These are phyloP conservation scores for Eurytoma californica DNA, from an alignment of 2,888 invertebrate species.

Conservation along the genomic window DNA sequence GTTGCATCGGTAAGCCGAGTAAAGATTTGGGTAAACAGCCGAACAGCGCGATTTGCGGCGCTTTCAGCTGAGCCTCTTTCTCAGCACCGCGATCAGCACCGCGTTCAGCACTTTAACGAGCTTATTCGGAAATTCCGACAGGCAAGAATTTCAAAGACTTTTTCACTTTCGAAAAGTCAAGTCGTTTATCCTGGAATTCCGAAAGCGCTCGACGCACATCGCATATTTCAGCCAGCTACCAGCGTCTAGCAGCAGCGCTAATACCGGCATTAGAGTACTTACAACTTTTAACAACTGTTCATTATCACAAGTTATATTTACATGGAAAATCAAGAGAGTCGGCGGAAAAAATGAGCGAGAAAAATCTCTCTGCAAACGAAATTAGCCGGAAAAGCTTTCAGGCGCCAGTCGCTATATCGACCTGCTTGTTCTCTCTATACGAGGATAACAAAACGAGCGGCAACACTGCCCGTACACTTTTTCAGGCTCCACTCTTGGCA, in stretches of 20 bases:
- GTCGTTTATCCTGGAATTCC: conserved; percentile 39
- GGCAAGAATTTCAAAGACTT: conserved; percentile 40
- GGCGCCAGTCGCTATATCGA: neutral
- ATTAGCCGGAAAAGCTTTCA: conserved; percentile 40
- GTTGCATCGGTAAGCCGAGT: conserved; percentile 25
- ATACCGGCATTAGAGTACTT: too few species aligned
- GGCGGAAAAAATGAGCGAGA: conserved; percentile 9
- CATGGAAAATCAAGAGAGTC: neutral
- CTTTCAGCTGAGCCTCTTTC: too few species aligned
- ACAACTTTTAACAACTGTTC: conserved; percentile 2
- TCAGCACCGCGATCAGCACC: too few species aligned
- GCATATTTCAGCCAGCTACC: neutral
- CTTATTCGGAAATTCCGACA: conserved; percentile 48
- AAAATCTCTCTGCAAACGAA: conserved; percentile 20
- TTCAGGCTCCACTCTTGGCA: conserved; percentile 21
- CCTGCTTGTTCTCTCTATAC: neutral
- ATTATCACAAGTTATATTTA: neutral
- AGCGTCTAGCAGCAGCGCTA: too few species aligned
- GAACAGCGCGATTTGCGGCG: too few species aligned
- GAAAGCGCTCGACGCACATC: conserved; percentile 36
- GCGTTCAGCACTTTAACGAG: conserved; percentile 39
- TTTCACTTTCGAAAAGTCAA: conserved; percentile 36
- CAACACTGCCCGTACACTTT: neutral
- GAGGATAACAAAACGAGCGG: neutral
- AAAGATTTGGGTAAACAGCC: conserved; percentile 43